These are phyloP conservation scores for Papilio dardanus DNA, from an alignment of 1,140 invertebrate species.

Conservation along the genomic window DNA sequence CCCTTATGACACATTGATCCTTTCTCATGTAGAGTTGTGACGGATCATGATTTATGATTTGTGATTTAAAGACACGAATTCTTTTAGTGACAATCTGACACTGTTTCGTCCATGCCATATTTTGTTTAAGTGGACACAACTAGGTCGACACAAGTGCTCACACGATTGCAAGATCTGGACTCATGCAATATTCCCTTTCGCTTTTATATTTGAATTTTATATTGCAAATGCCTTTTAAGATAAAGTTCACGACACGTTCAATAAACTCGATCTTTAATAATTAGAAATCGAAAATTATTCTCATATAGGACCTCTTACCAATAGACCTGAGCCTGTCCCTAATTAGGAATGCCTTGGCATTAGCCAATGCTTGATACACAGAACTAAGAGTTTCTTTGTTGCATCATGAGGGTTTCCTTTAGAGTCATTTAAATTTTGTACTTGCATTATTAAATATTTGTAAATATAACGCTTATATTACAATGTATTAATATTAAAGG, in stretches of 20 bases:
- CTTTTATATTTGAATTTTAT: background rate
- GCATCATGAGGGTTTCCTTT: too few relatives aligned
- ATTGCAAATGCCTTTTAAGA: background rate
- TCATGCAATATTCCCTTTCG: conserved; percentile 15
- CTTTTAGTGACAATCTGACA: background rate
- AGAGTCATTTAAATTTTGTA: too few relatives aligned
- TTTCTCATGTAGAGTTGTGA: background rate
- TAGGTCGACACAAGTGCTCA: conserved; percentile 5
- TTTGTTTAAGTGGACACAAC: conserved; percentile 2
- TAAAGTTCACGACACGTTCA: background rate
- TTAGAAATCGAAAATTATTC: background rate
- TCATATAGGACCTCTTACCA: too few relatives aligned
- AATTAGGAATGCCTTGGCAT: too few relatives aligned
- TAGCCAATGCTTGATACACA: too few relatives aligned
- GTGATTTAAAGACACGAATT: background rate
- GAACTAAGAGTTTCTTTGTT: too few relatives aligned
- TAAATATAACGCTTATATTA: too few relatives aligned
- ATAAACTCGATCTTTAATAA: background rate
- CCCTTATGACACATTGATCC: background rate
- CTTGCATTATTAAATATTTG: too few relatives aligned
- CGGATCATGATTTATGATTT: background rate
- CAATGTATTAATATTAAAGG: too few relatives aligned
- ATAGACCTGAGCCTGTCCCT: too few relatives aligned
- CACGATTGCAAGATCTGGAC: background rate
- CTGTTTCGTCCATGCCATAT: background rate